phyloP scores from a whole-genome alignment of 2,888 invertebrate species.

The Toxonevra muliebris region DNA sequence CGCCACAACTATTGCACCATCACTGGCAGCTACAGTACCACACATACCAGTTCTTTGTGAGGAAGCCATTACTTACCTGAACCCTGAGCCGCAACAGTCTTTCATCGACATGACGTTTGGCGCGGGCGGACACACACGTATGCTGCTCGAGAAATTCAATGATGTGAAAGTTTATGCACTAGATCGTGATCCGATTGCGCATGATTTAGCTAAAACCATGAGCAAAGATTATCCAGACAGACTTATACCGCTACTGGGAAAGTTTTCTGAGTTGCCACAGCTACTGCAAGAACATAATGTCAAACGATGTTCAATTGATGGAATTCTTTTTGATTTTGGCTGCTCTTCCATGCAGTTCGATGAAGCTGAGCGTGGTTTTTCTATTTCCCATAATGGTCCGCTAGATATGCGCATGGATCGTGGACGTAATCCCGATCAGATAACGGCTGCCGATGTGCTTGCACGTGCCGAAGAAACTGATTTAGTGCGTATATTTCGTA shows the following conservation, averaged over 20 bases:
- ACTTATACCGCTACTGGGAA: constrained; percentile 83
- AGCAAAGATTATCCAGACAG: constrained; percentile 74
- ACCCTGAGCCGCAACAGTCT: constrained; percentile 70
- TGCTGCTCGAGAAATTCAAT: constrained; percentile 74
- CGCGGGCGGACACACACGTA: constrained; percentile 87
- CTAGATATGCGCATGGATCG: constrained; percentile 97
- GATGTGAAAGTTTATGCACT: constrained; percentile 78
- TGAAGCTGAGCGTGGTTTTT: constrained; percentile 82
- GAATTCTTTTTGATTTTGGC: constrained; percentile 91
- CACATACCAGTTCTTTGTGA: constrained; percentile 82
- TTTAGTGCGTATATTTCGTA: constrained; percentile 83
- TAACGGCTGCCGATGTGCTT: constrained; percentile 89
- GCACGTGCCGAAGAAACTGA: constrained; percentile 81
- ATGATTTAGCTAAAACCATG: constrained; percentile 74
- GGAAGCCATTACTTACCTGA: constrained; percentile 75
- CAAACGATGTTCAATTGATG: constrained; percentile 78
- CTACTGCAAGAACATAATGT: constrained; percentile 72
- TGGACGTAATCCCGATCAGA: constrained; percentile 72
- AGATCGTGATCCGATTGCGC: constrained; percentile 88
- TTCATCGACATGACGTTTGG: constrained; percentile 97
- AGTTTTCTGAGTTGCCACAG: constrained; percentile 84
- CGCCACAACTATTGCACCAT: not conserved
- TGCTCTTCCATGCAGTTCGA: constrained; percentile 97
- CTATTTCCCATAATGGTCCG: constrained; percentile 83
- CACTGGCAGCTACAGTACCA: constrained; percentile 42